phyloP scores from a whole-genome alignment of 2,113 vertebrate species.

The Petaurus breviceps region DNA sequence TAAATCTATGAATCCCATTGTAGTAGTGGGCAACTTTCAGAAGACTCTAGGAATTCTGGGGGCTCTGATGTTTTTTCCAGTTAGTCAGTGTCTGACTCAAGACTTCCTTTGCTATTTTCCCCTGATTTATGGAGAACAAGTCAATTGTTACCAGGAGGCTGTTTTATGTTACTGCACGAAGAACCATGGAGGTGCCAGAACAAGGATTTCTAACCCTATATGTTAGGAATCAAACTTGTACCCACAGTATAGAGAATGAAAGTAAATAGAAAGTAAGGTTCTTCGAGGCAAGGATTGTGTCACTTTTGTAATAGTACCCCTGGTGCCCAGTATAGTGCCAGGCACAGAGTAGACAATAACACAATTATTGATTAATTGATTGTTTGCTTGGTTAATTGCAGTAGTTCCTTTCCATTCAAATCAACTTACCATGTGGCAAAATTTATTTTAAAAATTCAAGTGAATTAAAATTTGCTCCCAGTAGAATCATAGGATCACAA shows the following conservation, averaged over 20 bases:
- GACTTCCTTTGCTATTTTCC: not conserved
- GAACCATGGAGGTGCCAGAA: not conserved
- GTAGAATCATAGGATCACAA: not conserved
- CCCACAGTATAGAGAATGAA: not conserved
- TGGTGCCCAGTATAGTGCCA: not conserved
- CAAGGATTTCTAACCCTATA: not conserved
- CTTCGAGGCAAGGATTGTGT: not conserved
- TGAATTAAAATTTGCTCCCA: not conserved
- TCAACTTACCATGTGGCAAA: not conserved
- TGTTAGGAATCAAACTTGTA: not conserved
- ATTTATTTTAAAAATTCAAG: not conserved
- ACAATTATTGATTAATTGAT: not conserved
- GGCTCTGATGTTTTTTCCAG: constrained; percentile 1
- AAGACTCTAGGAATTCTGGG: constrained; percentile 32
- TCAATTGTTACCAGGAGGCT: not conserved
- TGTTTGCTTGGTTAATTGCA: not conserved
- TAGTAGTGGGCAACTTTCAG: not conserved
- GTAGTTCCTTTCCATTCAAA: not conserved
- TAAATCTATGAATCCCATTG: not conserved
- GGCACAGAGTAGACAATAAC: not conserved
- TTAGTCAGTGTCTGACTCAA: not conserved
- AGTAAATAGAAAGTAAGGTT: not conserved
- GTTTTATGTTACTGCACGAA: not conserved
- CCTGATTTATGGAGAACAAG: constrained; percentile 10
- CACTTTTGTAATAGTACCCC: not conserved